phyloP scores from a whole-genome alignment of 2,888 invertebrate genomes.

The Melipona bicolor region DNA sequence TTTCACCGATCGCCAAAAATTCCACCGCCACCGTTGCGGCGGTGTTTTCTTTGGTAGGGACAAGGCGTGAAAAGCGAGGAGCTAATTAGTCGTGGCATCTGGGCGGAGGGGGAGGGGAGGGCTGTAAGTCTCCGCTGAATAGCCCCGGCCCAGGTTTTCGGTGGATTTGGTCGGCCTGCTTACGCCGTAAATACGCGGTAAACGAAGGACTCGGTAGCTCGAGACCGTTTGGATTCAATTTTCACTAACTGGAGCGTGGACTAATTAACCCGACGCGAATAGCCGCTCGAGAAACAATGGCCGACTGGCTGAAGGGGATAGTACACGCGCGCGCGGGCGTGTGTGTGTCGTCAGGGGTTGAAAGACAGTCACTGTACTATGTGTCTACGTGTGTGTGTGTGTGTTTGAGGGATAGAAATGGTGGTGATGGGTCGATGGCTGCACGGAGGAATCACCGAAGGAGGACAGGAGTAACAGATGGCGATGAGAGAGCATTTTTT shows the following conservation, averaged over 20 bases:
- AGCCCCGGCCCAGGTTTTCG: slow-evolving; percentile 36
- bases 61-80: slow-evolving; percentile 25
- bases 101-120: no score
- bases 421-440: slow-evolving; percentile 48
- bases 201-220: slow-evolving; percentile 54
- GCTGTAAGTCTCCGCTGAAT: slow-evolving; percentile 20
- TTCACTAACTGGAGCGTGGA: slow-evolving; percentile 81
- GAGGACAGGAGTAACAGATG: slow-evolving; percentile 46
- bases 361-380: neutral
- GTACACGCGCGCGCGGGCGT: slow-evolving; percentile 21
- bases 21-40: neutral
- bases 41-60: slow-evolving; percentile 4
- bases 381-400: neutral
- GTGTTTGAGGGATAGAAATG: neutral
- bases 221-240: slow-evolving; percentile 78
- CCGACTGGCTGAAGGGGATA: slow-evolving; percentile 52
- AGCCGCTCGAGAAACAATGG: slow-evolving; percentile 75
- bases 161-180: slow-evolving; percentile 34
- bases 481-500: slow-evolving; percentile 39
- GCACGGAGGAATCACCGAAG: slow-evolving; percentile 39
- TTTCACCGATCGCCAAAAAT: neutral
- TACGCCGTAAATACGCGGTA: slow-evolving; percentile 62
- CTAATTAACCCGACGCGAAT: slow-evolving; percentile 80
- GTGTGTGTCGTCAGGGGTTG: slow-evolving; percentile 42
- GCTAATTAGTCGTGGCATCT: slow-evolving; percentile 52